A percentile compares a stretch with the other conserved stretches of the same genome.
phyloP scores from a whole-genome alignment of 1,140 invertebrate species.

The Octopus bimaculoides region DNA sequence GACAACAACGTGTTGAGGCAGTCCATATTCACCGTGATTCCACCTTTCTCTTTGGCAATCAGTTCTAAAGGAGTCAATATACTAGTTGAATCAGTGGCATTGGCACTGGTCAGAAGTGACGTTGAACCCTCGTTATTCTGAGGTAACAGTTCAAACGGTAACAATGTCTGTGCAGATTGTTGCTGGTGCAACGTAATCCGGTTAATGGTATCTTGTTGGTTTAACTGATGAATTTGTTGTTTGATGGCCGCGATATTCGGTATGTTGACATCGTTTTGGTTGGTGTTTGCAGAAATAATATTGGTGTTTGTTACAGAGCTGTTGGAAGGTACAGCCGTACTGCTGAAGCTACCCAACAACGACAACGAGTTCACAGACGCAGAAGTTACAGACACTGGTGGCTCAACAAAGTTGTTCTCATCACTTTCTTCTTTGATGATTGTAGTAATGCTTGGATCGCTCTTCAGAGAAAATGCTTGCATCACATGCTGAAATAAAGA shows the following conservation, averaged over 20 bases:
- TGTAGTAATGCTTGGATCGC: background rate
- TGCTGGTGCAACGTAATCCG: background rate
- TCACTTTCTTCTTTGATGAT: background rate
- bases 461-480: background rate
- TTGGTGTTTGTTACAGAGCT: background rate
- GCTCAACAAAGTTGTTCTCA: background rate
- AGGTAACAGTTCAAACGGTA: background rate
- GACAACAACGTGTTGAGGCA: background rate
- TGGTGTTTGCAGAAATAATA: background rate
- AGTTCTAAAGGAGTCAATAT: background rate
- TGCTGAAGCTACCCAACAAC: background rate
- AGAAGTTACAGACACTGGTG: background rate
- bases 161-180: background rate
- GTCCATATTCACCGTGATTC: background rate
- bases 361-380: background rate
- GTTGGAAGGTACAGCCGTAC: background rate
- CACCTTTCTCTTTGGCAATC: constrained; percentile 7
- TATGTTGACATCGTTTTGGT: background rate
- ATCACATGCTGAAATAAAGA: background rate
- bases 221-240: background rate
- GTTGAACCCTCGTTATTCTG: background rate
- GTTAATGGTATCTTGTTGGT: background rate
- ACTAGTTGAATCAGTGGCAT: background rate
- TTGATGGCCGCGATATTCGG: background rate
- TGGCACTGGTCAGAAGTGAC: background rate